These are phyloP conservation scores for Penelope pileata DNA, from an alignment of 2,113 vertebrate species.

Conservation along the genomic window DNA sequence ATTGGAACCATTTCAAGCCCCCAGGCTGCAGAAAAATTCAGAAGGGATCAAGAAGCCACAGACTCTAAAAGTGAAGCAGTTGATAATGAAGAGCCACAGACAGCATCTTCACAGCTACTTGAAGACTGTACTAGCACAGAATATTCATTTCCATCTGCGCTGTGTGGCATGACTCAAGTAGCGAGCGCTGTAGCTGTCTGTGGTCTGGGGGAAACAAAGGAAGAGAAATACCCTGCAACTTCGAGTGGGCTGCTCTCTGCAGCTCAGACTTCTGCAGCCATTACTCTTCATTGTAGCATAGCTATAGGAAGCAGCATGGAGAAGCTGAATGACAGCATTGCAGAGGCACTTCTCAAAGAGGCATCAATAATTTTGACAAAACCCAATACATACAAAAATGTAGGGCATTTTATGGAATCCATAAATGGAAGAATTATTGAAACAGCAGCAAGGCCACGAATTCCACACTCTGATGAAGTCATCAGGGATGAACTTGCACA, in stretches of 20 bases:
- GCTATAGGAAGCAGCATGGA: conserved; percentile 81
- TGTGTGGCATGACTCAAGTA: conserved; percentile 91
- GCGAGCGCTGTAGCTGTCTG: conserved; percentile 89
- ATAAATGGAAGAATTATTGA: conserved; percentile 85
- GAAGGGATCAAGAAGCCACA: conserved; percentile 71
- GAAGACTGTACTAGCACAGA: conserved; percentile 32
- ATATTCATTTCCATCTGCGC: conserved; percentile 88
- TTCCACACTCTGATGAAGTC: conserved; percentile 73
- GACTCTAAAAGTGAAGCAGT: not conserved
- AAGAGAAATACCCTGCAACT: conserved; percentile 68
- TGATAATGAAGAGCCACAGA: conserved; percentile 30
- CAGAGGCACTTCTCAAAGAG: conserved; percentile 87
- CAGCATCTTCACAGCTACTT: conserved; percentile 17
- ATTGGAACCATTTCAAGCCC: conserved; percentile 93
- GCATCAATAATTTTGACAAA: conserved; percentile 83
- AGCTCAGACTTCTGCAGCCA: conserved; percentile 80
- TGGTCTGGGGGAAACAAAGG: conserved; percentile 77
- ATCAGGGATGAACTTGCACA: conserved; percentile 85
- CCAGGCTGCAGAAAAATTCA: conserved; percentile 84
- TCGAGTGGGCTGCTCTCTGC: conserved; percentile 80
- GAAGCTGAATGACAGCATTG: conserved; percentile 83
- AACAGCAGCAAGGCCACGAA: conserved; percentile 79
- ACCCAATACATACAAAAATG: conserved; percentile 79
- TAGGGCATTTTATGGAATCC: conserved; percentile 86
- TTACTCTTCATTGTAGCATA: conserved; percentile 80